Percentiles rank a stretch among this genome's conserved stretches.
Evolutionary conservation across 2,113 vertebrate genomes (phyloP).

Genomic region (Sylvia atricapilla): DNA sequence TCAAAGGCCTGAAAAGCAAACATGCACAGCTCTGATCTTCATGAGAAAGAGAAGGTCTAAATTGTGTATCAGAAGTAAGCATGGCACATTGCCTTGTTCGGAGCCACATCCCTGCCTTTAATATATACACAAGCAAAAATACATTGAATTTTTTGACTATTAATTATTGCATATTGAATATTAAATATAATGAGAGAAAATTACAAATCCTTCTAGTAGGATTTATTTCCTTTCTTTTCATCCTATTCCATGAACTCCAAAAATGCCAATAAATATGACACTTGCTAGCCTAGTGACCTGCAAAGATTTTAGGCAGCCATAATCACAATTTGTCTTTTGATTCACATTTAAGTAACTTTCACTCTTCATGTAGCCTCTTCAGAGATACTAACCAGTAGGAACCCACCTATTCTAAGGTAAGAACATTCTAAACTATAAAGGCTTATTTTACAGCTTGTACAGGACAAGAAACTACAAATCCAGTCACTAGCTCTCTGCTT

Average conservation of each 20-base stretch:
- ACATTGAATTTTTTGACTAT: too few species aligned
- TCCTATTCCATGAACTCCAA: background rate
- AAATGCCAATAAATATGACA: background rate
- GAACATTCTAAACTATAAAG: background rate
- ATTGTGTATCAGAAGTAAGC: background rate
- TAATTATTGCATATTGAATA: too few species aligned
- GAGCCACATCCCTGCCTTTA: background rate
- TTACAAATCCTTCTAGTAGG: background rate
- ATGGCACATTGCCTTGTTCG: background rate
- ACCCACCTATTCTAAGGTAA: background rate
- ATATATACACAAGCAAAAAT: background rate
- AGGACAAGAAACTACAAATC: background rate
- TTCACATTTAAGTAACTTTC: background rate
- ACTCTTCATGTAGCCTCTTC: background rate
- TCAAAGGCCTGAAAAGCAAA: background rate
- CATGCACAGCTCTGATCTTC: background rate
- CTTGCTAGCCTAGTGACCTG: background rate
- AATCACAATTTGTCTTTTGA: background rate
- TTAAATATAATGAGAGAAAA: background rate
- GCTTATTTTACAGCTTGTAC: fast-evolving
- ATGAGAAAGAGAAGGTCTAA: background rate
- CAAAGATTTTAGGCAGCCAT: background rate
- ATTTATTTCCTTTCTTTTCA: background rate
- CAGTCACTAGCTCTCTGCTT: background rate
- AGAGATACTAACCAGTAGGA: background rate